phyloP scores from a whole-genome alignment of 2,888 invertebrate genomes.

The Agelastica alni region DNA sequence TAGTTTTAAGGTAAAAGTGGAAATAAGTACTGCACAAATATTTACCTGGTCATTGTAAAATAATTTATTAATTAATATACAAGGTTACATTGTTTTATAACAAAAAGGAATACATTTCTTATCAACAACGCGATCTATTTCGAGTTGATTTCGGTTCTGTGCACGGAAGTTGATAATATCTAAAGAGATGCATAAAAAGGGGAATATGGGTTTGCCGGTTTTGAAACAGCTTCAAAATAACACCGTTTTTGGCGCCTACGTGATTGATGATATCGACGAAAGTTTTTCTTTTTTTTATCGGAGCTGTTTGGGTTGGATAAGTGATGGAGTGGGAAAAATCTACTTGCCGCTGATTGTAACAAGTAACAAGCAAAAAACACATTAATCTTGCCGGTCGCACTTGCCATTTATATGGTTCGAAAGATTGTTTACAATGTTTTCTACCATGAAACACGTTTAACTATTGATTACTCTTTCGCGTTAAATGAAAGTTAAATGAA shows the following conservation, averaged over 20 bases:
- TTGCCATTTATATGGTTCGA: neutral
- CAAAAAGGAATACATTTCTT: too few species aligned
- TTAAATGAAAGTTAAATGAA: too few species aligned
- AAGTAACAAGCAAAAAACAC: conserved; percentile 16
- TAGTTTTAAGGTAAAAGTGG: too few species aligned
- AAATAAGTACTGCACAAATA: too few species aligned
- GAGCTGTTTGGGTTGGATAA: conserved; percentile 16
- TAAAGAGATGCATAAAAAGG: conserved; percentile 14
- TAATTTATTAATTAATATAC: too few species aligned
- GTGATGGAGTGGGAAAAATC: conserved; percentile 16
- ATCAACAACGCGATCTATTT: too few species aligned
- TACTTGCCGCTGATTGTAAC: conserved; percentile 12
- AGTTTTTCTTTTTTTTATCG: conserved; percentile 13
- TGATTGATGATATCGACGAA: conserved; percentile 24
- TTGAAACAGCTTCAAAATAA: conserved; percentile 20
- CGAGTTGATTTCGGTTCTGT: too few species aligned
- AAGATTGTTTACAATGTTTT: neutral
- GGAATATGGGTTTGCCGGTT: conserved; percentile 7
- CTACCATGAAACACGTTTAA: too few species aligned
- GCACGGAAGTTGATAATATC: neutral
- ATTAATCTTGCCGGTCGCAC: conserved; percentile 9
- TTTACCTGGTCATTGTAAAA: too few species aligned
- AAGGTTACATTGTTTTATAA: too few species aligned
- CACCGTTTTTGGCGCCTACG: conserved; percentile 14
- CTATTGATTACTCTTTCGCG: too few species aligned